phyloP scores from a whole-genome alignment of 2,888 invertebrate genomes.

The Melanostoma scalare region DNA sequence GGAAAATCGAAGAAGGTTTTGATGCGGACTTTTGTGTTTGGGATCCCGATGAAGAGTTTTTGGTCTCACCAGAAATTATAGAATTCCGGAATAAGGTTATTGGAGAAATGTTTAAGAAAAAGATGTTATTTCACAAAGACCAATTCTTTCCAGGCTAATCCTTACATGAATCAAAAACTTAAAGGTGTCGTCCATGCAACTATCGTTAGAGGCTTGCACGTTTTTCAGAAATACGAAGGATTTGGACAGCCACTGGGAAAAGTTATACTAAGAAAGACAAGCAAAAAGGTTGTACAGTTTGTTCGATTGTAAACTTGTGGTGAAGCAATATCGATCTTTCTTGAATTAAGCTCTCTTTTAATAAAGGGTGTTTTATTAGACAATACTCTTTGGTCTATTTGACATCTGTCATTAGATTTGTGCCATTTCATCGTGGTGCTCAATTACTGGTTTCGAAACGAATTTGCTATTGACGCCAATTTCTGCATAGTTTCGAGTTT shows the following conservation, averaged over 20 bases:
- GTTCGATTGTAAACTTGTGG: slow-evolving; percentile 74
- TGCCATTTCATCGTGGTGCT: too few species aligned
- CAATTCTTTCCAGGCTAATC: slow-evolving; percentile 84
- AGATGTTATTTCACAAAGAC: neutral
- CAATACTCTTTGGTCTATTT: too few species aligned
- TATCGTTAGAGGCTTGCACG: slow-evolving; percentile 85
- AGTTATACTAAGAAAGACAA: slow-evolving; percentile 78
- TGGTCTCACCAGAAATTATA: slow-evolving; percentile 84
- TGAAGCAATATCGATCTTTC: neutral
- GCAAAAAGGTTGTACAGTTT: slow-evolving; percentile 80
- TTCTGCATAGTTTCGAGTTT: too few species aligned
- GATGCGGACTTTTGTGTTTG: slow-evolving; percentile 90
- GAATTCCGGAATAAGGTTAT: slow-evolving; percentile 87
- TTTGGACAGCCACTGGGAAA: slow-evolving; percentile 81
- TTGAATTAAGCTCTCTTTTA: too few species aligned
- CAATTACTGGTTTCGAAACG: too few species aligned
- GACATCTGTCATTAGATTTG: too few species aligned
- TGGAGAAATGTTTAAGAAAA: slow-evolving; percentile 1
- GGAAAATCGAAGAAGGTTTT: slow-evolving; percentile 84
- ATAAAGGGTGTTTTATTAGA: too few species aligned
- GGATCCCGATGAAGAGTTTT: slow-evolving; percentile 85
- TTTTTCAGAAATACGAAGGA: slow-evolving; percentile 82
- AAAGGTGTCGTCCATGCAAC: slow-evolving; percentile 86
- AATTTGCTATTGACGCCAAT: too few species aligned
- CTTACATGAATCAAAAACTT: slow-evolving; percentile 85